Base-by-base conservation (phyloP, 2,113 vertebrate genomes). In the Carettochelys insculpta region DNA sequence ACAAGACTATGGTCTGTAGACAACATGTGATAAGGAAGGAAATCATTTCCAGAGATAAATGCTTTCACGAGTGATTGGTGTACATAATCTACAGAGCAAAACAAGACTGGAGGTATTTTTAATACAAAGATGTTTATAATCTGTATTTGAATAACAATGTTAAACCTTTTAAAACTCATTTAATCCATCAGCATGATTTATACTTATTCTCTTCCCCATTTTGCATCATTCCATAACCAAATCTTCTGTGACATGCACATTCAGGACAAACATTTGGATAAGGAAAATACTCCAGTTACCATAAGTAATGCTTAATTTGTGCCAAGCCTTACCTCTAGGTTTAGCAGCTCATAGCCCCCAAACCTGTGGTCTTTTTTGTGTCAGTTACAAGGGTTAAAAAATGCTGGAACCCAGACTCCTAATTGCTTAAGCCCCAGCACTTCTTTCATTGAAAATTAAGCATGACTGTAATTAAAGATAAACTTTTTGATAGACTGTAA, bases 151-250 rank as follows among this genome's bases (percentile, higher is more conserved):
- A 92, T 11, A 38, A 68, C 19, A 68, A 19, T 86, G 73, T 45
- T 8, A 75, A 43, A 73, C 31, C 41, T 10, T 6, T 27, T 31
- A 4, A 52, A n/a, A 0, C 0, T 71, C 68, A 45, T 7, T 22
- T 34, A 71, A 53, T 47, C 47, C 1, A 17, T 53, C 45, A 45
- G 22, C 6, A 2, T 77, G 65, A 85, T 1, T 2, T 3, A 2
- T 1, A 82, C 8, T 24, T 50, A 38, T 73, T 19, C 11, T 22
- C 31, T 68, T 84, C 3, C 5, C 65, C 24, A 80, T 34, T 53
- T 61, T 2, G 1, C 80, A 61, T 54, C 76, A 61, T 81, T 85
- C 53, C 11, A 0, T 11, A 25, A 22, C 9, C 1, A 5, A 1
- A 24, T 71, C 47, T 31, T 51, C n/a, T 38, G 38, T 82, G 54